phyloP scores from a whole-genome alignment of 2,113 vertebrate species.

The Chrysochloris asiatica region DNA sequence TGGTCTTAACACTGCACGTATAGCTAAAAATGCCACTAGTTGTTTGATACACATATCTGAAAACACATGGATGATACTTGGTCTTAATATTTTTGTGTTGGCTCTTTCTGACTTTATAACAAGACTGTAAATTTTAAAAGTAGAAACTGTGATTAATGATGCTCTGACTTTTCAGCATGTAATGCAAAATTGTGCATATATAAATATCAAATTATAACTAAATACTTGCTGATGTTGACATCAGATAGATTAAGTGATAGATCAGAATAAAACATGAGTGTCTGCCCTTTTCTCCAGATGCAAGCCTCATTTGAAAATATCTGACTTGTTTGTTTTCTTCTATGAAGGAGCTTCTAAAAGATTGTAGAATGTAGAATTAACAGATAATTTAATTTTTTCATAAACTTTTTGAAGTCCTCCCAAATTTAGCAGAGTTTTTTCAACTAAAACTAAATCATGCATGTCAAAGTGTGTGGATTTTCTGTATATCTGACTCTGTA shows the following conservation, averaged over 20 bases:
- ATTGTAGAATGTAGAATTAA: too few species aligned
- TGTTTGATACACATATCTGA: not conserved
- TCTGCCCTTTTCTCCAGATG: not conserved
- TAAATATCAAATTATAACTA: not conserved
- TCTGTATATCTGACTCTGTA: constrained; percentile 15
- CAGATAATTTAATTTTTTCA: too few species aligned
- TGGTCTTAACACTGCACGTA: not conserved
- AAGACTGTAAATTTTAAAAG: not conserved
- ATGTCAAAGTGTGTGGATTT: constrained; percentile 25
- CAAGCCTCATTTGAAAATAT: not conserved
- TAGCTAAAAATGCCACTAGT: not conserved
- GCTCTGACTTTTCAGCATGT: not conserved
- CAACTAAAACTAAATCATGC: constrained; percentile 23
- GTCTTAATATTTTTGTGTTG: not conserved
- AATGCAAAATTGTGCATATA: not conserved
- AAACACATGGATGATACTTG: not conserved
- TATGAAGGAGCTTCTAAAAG: not conserved
- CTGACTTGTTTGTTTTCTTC: not conserved
- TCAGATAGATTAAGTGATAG: not conserved
- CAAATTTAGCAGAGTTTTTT: constrained; percentile 10
- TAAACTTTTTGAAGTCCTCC: too few species aligned
- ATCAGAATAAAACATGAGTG: not conserved
- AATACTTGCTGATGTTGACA: not conserved
- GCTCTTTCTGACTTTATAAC: not conserved
- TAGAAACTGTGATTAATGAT: not conserved